These are phyloP conservation scores for Drosophila planitibia DNA, from an alignment of 2,888 invertebrate genomes.

Conservation along the genomic window DNA sequence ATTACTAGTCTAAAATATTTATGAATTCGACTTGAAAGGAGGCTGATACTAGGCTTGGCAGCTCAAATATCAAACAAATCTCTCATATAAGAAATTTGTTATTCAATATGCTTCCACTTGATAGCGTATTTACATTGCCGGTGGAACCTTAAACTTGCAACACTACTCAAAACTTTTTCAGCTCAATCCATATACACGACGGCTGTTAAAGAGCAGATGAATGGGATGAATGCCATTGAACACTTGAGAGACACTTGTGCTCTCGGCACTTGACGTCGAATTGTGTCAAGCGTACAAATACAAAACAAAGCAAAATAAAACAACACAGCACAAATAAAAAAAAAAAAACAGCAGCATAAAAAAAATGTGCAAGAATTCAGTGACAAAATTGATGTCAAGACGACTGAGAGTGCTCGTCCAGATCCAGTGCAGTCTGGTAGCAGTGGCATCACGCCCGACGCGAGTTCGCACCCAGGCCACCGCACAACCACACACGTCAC, in stretches of 20 bases:
- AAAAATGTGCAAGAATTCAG: constrained; percentile 61
- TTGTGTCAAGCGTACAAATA: constrained; percentile 77
- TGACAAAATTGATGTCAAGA: constrained; percentile 77
- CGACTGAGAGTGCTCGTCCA: constrained; percentile 44
- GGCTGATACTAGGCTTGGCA: not conserved
- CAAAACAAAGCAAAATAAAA: constrained; percentile 51
- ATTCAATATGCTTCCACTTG: constrained; percentile 5
- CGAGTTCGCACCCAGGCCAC: constrained; percentile 45
- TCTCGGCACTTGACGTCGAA: constrained; percentile 64
- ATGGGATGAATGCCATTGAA: constrained; percentile 72
- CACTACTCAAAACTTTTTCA: constrained; percentile 5
- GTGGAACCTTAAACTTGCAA: constrained; percentile 6
- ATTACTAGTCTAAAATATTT: constrained; percentile 5
- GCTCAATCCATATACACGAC: not conserved
- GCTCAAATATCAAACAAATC: not conserved
- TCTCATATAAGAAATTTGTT: not conserved
- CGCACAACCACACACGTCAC: constrained; percentile 52
- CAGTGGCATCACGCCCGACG: constrained; percentile 56
- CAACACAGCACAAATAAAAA: constrained; percentile 26
- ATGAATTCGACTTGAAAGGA: not conserved
- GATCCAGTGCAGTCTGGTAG: constrained; percentile 6
- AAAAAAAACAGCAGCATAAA: constrained; percentile 26
- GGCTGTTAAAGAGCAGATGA: constrained; percentile 73
- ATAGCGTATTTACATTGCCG: constrained; percentile 6
- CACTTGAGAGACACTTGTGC: constrained; percentile 60